Percentiles rank a stretch among this genome's conserved stretches.
These are phyloP conservation scores for Hermodice carunculata DNA, from an alignment of 2,888 invertebrate species.

Conservation along the genomic window DNA sequence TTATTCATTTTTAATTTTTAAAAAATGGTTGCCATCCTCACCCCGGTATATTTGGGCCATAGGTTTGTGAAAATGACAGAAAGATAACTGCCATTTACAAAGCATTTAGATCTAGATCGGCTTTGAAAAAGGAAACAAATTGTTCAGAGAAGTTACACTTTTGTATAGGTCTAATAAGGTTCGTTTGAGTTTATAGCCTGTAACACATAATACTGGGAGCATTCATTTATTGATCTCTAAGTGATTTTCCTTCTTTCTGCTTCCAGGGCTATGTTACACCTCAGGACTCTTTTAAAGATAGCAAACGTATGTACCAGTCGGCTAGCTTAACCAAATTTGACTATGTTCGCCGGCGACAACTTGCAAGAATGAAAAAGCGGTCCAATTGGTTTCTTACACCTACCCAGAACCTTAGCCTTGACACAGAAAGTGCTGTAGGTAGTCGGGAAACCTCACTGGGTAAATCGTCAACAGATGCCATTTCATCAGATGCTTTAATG, in stretches of 20 bases:
- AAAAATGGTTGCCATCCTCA: too few species aligned
- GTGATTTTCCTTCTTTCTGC: not conserved
- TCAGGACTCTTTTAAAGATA: slow-evolving; percentile 18
- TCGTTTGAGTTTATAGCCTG: not conserved
- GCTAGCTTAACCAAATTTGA: slow-evolving; percentile 65
- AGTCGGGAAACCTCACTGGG: slow-evolving; percentile 25
- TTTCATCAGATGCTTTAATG: slow-evolving; percentile 19
- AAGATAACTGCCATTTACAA: too few species aligned
- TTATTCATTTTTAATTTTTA: too few species aligned
- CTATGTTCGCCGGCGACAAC: slow-evolving; percentile 79
- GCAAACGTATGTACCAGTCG: slow-evolving; percentile 26
- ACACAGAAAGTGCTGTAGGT: slow-evolving; percentile 1
- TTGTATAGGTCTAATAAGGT: too few species aligned
- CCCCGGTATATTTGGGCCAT: too few species aligned
- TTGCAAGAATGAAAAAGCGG: slow-evolving; percentile 95
- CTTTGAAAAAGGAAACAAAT: too few species aligned
- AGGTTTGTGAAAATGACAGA: too few species aligned
- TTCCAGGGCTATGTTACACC: slow-evolving; percentile 31
- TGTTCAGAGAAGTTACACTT: too few species aligned
- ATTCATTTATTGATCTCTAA: not conserved
- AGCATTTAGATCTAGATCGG: too few species aligned
- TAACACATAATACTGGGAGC: not conserved
- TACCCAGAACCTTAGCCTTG: not conserved
- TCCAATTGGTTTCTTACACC: slow-evolving; percentile 88
- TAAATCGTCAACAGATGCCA: slow-evolving; percentile 16